Evolutionary conservation across 1,140 invertebrate species (phyloP), one percentile per base, ranked within the genome.

Genomic region (Caligus rogercresseyi): DNA sequence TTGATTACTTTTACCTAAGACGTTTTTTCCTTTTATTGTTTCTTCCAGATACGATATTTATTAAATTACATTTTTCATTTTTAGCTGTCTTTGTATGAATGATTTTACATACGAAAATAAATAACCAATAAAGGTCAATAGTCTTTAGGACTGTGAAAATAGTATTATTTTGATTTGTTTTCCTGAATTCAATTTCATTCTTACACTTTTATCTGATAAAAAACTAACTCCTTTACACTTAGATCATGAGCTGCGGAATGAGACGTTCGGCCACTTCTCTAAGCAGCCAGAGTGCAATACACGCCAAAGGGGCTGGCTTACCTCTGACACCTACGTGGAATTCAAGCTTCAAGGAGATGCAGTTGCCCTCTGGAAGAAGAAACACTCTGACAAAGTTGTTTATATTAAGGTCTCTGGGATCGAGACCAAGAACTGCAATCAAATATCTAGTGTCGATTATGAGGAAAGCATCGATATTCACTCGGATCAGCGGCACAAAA

Each of bases 311-410:
- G 90, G 90, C 0, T 95, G 90, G 90, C 74, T 95, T 0, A 90
- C 83, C 21, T 79, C 81, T 63, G 87, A 93, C 72, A 84, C 83
- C 25, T 77, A 89, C 56, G 78, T 94, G 54, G 89, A 94, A 72
- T 80, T 95, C 54, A 88, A 90, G 72, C 77, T 93, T 68, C 83
- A 83, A 68, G 59, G 53, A 54, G 83, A 85, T 68, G 85, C 90
- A 1, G 81, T 94, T 64, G 81, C 82, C 64, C 78, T 92, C 63
- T 84, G 81, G 80, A 89, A 88, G 69, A 80, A 82, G 68, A 82
- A 81, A 67, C 82, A 88, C 70, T 77, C 83, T 67, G 80, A 80
- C 67, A 80, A 79, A 67, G 76, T 79, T 64, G 69, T 73, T 51
- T 69, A 69, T 54, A 67, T 79, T 18, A 74, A 80, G 73, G 79